Evolutionary conservation across 2,113 vertebrate species (phyloP).

Genomic region (Vulpes lagopus): DNA sequence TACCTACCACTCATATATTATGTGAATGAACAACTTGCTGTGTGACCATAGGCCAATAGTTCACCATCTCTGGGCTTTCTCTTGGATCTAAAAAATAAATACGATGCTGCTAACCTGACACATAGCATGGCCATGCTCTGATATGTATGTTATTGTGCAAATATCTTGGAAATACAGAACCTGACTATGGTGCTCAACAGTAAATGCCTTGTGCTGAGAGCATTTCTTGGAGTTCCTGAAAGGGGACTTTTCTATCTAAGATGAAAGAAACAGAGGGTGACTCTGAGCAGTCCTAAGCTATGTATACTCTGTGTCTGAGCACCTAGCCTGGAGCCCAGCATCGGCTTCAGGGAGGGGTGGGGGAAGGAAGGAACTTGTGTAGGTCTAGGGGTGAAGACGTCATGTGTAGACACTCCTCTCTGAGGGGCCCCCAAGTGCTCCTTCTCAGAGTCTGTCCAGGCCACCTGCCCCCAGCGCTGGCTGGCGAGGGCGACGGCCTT

Average conservation of each 20-base stretch:
- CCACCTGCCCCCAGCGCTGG: background rate
- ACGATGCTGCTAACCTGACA: rapidly evolving
- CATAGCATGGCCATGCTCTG: background rate
- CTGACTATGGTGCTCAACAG: background rate
- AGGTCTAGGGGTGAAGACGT: background rate
- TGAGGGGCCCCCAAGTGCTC: background rate
- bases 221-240: background rate
- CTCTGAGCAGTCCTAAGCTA: background rate
- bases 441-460: background rate
- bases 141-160: rapidly evolving
- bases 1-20: rapidly evolving
- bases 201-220: background rate
- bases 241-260: background rate
- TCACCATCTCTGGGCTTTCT: background rate
- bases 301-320: background rate
- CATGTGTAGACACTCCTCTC: slow-evolving; percentile 19
- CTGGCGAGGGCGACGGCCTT: background rate
- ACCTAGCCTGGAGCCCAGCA: background rate
- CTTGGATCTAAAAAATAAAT: background rate
- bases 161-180: background rate
- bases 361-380: background rate
- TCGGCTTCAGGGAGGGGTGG: background rate
- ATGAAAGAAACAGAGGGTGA: background rate
- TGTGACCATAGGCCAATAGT: background rate
- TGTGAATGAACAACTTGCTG: background rate